phyloP scores from a whole-genome alignment of 2,797 vertebrate species.

The Garrulus glandarius region DNA sequence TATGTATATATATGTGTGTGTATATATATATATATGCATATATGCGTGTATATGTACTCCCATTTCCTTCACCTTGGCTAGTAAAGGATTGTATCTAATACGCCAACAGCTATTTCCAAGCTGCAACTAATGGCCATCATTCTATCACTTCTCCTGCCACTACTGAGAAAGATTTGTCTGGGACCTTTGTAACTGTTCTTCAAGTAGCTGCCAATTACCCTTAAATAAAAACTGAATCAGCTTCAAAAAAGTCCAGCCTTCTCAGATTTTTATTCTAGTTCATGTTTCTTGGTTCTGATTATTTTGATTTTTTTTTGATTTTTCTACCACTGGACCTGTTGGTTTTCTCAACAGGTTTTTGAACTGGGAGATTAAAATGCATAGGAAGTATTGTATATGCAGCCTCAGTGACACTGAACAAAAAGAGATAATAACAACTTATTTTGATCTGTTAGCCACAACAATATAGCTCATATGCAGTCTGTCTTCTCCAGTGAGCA shows the following conservation, averaged over 20 bases:
- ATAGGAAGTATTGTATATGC: background rate
- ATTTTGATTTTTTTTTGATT: background rate
- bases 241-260: background rate
- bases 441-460: background rate
- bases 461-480: background rate
- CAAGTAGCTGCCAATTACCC: background rate
- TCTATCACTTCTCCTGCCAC: background rate
- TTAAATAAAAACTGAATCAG: background rate
- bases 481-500: background rate
- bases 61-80: background rate
- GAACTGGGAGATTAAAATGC: background rate
- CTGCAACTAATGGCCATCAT: accelerated
- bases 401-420: background rate
- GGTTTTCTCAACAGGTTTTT: background rate
- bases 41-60: background rate
- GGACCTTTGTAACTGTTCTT: background rate
- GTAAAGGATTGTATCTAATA: background rate
- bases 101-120: background rate
- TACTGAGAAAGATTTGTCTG: background rate
- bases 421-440: background rate
- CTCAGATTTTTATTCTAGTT: background rate
- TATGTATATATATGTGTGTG: too few relatives aligned
- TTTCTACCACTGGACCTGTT: background rate
- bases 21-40: too few relatives aligned
- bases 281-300: background rate